Evolutionary conservation across 1,140 invertebrate species (phyloP), one percentile per base, ranked within the genome.

Genomic region (Zaprionus inermis): DNA sequence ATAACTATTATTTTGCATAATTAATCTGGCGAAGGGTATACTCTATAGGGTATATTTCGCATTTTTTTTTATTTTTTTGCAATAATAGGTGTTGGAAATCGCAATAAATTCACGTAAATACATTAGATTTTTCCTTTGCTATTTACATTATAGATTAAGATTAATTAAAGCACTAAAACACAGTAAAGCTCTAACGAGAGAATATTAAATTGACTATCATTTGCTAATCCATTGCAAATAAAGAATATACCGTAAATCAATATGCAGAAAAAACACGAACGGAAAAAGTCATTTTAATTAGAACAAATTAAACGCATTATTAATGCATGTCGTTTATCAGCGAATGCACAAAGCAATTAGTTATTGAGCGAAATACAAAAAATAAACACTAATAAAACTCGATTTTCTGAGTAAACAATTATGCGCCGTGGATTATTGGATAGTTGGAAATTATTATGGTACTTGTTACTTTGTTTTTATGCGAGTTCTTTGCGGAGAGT

Each of bases 291-390:
- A 49, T 1, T 49, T 49, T 49, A 49, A 49, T 49, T 49, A 22
- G 44, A 49, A 49, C 44, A 49, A 49, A 49, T 22, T 49, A 49
- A 49, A 49, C 20, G 16, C 44, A 49, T 49, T 49, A 49, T 49
- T 49, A 49, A 49, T 49, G 11, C 44, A 49, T 11, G 20, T 12
- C 11, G 18, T 22, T 49, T 49, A 49, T 49, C 44, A 20, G 44
- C 7, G 7, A 44, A 16, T 9, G 5, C 44, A 46, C 20, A 44
- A 44, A 18, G 44, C 44, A 5, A 20, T 49, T 49, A 49, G 44
- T 12, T 22, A 49, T 49, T 22, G 11, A 2, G 44, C 10, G n/a
- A 7, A 44, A 44, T 44, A 16, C n/a, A 44, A 16, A 49, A 22
- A 49, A 49, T 7, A 18, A 49, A 49, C 44, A 22, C 18, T 12